A percentile compares a stretch with the other conserved stretches of the same genome.
Conservation (phyloP, 1,140 invertebrate species). For the Parapsyche elsis region DNA sequence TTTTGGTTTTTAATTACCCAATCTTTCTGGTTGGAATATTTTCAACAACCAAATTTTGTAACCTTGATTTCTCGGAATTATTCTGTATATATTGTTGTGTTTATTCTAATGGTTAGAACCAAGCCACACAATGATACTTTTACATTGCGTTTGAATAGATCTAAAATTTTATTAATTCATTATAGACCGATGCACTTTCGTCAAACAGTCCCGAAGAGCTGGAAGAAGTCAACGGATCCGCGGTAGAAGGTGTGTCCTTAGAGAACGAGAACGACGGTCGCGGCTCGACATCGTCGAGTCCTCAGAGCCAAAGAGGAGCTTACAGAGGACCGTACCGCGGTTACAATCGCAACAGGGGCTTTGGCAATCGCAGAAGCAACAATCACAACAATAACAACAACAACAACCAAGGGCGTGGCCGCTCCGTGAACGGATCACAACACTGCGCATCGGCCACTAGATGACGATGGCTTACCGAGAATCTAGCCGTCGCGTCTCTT, state of each 20-base stretch:
- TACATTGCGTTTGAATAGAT: too few species aligned
- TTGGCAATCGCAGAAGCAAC: conserved; percentile 61
- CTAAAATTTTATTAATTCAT: not conserved
- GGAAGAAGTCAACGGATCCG: conserved; percentile 37
- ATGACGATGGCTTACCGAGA: conserved; percentile 54
- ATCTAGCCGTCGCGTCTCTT: conserved; percentile 33
- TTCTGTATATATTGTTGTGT: not conserved
- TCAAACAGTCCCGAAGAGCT: conserved; percentile 44
- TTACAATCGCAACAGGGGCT: conserved; percentile 61
- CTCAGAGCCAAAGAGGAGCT: conserved; percentile 40
- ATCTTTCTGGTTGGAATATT: too few species aligned
- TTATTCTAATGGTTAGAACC: not conserved
- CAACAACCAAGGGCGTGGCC: conserved; percentile 37
- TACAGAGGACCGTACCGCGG: conserved; percentile 58
- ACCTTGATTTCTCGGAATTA: too few species aligned
- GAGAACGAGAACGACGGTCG: conserved; percentile 33
- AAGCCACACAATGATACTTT: too few species aligned
- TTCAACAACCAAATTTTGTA: too few species aligned
- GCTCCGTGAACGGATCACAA: conserved; percentile 47
- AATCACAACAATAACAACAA: conserved; percentile 49
- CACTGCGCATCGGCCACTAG: conserved; percentile 53
- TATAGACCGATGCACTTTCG: conserved; percentile 17
- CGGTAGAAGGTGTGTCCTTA: conserved; percentile 6
- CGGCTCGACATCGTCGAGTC: conserved; percentile 44
- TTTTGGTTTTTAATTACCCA: too few species aligned